Percentiles rank a stretch among this genome's conserved stretches.
Evolutionary conservation across 2,888 invertebrate genomes (phyloP).

Genomic region (Athripsodes cinereus): DNA sequence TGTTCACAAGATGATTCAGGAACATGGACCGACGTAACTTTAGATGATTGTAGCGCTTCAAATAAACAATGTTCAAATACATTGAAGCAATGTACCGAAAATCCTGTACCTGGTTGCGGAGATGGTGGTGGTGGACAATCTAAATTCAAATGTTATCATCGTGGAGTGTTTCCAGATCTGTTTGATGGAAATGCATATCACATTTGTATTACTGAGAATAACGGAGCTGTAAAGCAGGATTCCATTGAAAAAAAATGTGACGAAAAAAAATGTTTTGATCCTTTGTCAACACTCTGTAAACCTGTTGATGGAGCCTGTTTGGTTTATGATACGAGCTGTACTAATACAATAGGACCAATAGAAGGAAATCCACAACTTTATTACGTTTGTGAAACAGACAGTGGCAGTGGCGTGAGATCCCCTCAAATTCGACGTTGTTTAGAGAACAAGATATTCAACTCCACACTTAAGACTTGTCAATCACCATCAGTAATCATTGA

Average conservation of each 20-base stretch:
- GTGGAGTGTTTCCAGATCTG: slow-evolving; percentile 17
- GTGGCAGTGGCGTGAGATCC: not conserved
- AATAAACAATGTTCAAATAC: too few species aligned
- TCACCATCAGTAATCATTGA: not conserved
- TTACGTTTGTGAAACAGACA: not conserved
- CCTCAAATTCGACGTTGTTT: not conserved
- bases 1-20: not conserved
- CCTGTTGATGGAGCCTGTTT: slow-evolving; percentile 7
- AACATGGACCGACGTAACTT: too few species aligned
- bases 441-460: not conserved
- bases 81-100: slow-evolving; percentile 4
- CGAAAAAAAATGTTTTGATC: slow-evolving; percentile 5
- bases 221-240: not conserved
- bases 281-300: slow-evolving; percentile 11
- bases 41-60: too few species aligned
- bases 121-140: not conserved
- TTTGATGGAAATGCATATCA: slow-evolving; percentile 13
- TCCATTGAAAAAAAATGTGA: not conserved
- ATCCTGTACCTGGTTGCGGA: slow-evolving; percentile 12
- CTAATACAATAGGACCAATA: not conserved
- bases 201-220: slow-evolving; percentile 8
- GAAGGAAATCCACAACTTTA: not conserved
- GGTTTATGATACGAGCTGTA: not conserved
- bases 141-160: slow-evolving; percentile 10
- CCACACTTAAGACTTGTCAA: not conserved